phyloP scores from a whole-genome alignment of 2,797 vertebrate species.

The Microchirus variegatus region DNA sequence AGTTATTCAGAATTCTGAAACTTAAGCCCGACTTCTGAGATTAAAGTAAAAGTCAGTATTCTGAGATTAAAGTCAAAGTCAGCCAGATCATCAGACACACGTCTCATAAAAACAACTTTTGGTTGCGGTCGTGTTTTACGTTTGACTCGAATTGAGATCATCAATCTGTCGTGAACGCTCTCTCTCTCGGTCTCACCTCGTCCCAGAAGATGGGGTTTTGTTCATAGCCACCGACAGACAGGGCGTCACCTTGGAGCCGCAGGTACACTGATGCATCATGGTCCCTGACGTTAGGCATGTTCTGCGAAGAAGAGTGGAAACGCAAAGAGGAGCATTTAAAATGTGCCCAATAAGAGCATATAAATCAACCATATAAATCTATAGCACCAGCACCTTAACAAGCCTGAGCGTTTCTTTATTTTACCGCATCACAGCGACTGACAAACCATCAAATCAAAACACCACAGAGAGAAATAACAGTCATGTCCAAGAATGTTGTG shows the following conservation, averaged over 20 bases:
- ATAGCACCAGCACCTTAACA: neutral
- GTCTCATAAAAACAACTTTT: no score
- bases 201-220: conserved; percentile 96
- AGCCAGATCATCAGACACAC: no score
- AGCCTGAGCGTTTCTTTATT: conserved; percentile 30
- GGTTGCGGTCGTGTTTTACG: no score
- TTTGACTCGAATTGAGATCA: no score
- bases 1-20: no score
- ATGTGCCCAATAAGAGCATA: conserved; percentile 9
- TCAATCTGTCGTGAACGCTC: neutral
- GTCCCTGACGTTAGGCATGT: conserved; percentile 98
- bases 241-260: conserved; percentile 96
- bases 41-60: no score
- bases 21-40: no score
- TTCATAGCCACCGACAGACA: conserved; percentile 97
- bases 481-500: no score
- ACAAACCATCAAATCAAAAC: conserved; percentile 32
- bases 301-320: conserved; percentile 76
- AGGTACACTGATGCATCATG: conserved; percentile 97
- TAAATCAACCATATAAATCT: conserved; percentile 18
- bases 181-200: conserved; percentile 85
- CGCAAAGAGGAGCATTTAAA: neutral
- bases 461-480: neutral
- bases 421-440: conserved; percentile 5
- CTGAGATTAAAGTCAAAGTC: no score